Base-by-base conservation (phyloP, 2,888 invertebrate species). In the Cepaea hortensis region DNA sequence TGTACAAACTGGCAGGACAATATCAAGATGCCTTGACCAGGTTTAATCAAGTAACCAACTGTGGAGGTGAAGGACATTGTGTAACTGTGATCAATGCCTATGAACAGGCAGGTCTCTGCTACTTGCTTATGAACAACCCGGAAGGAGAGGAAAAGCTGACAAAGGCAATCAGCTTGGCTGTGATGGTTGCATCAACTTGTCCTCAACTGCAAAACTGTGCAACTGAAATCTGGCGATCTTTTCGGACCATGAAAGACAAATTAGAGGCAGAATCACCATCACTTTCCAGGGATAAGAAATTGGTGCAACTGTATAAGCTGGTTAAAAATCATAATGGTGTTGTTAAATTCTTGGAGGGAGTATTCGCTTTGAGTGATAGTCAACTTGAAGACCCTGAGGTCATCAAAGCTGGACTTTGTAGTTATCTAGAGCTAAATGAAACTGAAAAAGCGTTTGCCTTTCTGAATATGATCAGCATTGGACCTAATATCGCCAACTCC, bases 111-210 rank as follows among this genome's bases (percentile, higher is more conserved):
- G 81, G 68, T 35, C 9, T 70, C 6, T 48, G 18, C 11, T 81
- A 81, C 46, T 48, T 81, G 65, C 68, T 48, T 9, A 81, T 48
- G 48, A 9, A 20, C 1, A 68, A n/a, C 5, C 6, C 15, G 0
- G 20, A 81, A 46, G 81, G 6, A 0, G 81, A 81, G 18, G 20
- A 18, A 7, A 81, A 81, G 68, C 48, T 81, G 9, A 48, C 15
- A 48, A 68, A 81, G 35, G 81, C 81, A 23, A 81, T 81, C 35
- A 81, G 81, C 68, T 23, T 68, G 48, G 46, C 68, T 7, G 80
- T 50, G 13, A 62, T 3, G 13, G 35, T 65, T 0, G 80, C 62
- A 3, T 65, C 35, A 13, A 20, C 48, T 1, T 65, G 48, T 46
- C 48, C 68, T 15, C 35, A 81, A 48, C 48, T 68, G 6, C 62